These are phyloP conservation scores for Poeciliopsis prolifica DNA, from an alignment of 2,113 vertebrate genomes.

Conservation along the genomic window DNA sequence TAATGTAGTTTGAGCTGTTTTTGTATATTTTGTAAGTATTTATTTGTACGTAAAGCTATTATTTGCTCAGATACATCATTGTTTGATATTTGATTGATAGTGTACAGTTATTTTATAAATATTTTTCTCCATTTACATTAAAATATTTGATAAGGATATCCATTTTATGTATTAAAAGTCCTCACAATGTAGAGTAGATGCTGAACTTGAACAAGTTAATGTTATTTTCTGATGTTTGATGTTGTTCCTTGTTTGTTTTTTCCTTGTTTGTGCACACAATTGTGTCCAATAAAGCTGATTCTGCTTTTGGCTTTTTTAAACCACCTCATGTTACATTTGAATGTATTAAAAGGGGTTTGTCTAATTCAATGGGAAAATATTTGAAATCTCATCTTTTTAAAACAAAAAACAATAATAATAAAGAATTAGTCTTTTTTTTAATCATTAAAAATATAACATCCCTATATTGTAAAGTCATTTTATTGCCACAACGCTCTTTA, in stretches of 20 bases:
- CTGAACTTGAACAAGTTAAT: fast-evolving
- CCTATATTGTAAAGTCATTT: too few relatives aligned
- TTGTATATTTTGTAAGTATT: constrained; percentile 44
- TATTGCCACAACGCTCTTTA: too few relatives aligned
- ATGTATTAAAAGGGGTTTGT: neutral
- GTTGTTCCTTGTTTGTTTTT: neutral
- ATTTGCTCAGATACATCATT: neutral
- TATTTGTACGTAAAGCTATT: constrained; percentile 32
- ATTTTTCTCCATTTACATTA: neutral
- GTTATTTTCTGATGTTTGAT: neutral
- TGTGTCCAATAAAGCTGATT: too few relatives aligned
- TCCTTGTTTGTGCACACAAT: neutral
- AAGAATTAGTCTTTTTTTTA: too few relatives aligned
- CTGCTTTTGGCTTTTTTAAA: neutral
- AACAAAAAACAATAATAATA: too few relatives aligned
- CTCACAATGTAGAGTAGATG: neutral
- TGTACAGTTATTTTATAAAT: constrained; percentile 7
- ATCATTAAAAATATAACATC: too few relatives aligned
- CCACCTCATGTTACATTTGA: neutral
- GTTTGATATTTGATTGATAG: neutral
- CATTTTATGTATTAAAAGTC: neutral
- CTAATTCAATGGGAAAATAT: neutral
- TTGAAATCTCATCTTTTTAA: neutral
- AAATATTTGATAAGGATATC: neutral
- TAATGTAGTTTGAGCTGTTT: constrained; percentile 16